Percentiles rank a stretch among this genome's conserved stretches.
phyloP scores from a whole-genome alignment of 30 jellyfish, hydroid and myxozoan species.

The Hydractinia symbiolongicarpus region DNA sequence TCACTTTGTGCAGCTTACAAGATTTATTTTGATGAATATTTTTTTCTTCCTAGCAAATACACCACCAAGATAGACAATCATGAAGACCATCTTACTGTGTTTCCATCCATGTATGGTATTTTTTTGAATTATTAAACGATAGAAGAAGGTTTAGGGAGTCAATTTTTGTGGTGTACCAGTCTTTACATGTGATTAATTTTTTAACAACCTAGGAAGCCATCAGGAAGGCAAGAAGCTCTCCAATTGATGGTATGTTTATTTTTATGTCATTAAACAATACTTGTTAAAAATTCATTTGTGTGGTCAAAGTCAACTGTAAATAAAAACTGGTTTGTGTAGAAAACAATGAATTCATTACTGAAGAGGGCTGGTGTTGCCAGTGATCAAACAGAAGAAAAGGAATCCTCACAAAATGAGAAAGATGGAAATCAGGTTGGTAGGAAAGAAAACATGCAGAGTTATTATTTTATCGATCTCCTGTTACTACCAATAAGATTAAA shows the following conservation, averaged over 20 bases:
- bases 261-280: not conserved
- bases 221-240: constrained; percentile 89
- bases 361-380: constrained; percentile 51
- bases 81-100: constrained; percentile 66
- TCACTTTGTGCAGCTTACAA: too few relatives aligned
- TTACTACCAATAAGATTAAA: not conserved
- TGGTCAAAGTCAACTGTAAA: not conserved
- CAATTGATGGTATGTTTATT: constrained; percentile 41
- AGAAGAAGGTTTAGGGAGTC: too few relatives aligned
- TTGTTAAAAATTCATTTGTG: not conserved
- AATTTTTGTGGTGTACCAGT: too few relatives aligned
- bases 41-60: constrained; percentile 42
- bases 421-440: constrained; percentile 16
- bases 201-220: constrained; percentile 61
- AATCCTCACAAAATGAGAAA: not conserved
- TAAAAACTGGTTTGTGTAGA: constrained; percentile 19
- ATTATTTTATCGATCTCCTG: not conserved
- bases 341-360: constrained; percentile 66
- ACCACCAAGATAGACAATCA: constrained; percentile 65
- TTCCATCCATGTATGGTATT: constrained; percentile 76
- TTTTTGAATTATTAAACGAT: not conserved
- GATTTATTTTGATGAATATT: not conserved
- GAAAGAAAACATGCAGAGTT: not conserved
- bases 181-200: not conserved
- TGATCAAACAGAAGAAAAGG: constrained; percentile 1